These are phyloP conservation scores for Gallinago media DNA, from an alignment of 2,113 vertebrate genomes.

Conservation along the genomic window DNA sequence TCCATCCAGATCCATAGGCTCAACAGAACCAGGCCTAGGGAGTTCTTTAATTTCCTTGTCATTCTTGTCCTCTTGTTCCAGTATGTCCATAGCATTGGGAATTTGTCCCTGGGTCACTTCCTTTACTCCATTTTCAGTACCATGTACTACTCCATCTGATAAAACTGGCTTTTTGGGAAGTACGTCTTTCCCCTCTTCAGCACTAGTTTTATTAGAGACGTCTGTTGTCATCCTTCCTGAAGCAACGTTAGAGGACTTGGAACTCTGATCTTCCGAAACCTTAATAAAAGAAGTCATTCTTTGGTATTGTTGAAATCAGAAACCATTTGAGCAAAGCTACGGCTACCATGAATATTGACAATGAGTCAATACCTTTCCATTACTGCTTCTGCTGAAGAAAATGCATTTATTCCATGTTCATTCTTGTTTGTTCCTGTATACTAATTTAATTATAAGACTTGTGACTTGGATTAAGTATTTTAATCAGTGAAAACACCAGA, in stretches of 20 bases:
- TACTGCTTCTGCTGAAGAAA: not conserved
- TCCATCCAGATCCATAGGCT: slow-evolving; percentile 91
- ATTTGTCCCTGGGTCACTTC: slow-evolving; percentile 72
- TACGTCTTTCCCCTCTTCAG: slow-evolving; percentile 87
- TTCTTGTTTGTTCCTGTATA: not conserved
- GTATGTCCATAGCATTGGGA: slow-evolving; percentile 69
- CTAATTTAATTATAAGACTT: not conserved
- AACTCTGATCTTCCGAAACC: slow-evolving; percentile 70
- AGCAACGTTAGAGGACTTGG: slow-evolving; percentile 47
- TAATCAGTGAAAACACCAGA: not conserved
- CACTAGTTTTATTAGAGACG: slow-evolving; percentile 82
- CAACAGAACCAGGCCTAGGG: slow-evolving; percentile 68
- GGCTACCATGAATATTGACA: not conserved
- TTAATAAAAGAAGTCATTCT: slow-evolving; percentile 2
- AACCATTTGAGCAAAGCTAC: not conserved
- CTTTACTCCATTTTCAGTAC: slow-evolving; percentile 77
- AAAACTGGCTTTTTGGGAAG: slow-evolving; percentile 83
- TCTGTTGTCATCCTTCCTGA: slow-evolving; percentile 88
- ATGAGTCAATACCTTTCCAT: not conserved
- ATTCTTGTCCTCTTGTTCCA: slow-evolving; percentile 71
- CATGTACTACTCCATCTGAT: slow-evolving; percentile 73
- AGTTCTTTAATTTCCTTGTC: slow-evolving; percentile 72
- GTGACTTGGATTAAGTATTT: not conserved
- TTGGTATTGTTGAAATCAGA: not conserved
- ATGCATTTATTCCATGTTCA: not conserved